Percentiles rank a stretch among this genome's conserved stretches.
Evolutionary conservation across 1,140 invertebrate species (phyloP).

Genomic region (Eupeodes corollae): DNA sequence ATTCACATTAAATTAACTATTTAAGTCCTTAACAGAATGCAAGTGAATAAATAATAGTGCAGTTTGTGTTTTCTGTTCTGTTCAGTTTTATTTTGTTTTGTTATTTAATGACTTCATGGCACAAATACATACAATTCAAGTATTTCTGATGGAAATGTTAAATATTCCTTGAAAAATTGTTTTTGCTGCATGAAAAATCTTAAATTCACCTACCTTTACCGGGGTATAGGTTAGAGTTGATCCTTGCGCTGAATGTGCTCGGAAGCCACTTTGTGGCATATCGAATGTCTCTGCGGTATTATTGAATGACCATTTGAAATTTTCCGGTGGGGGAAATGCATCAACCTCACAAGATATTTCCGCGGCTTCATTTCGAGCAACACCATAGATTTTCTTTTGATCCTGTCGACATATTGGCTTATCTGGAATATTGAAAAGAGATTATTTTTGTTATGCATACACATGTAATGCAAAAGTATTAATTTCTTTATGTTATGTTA

Average conservation of each 20-base stretch:
- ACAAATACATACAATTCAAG: too few relatives aligned
- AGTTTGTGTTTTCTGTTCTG: too few relatives aligned
- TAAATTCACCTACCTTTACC: slow-evolving; percentile 39
- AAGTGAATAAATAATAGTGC: too few relatives aligned
- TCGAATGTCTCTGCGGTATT: slow-evolving; percentile 72
- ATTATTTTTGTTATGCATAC: too few relatives aligned
- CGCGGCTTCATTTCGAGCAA: slow-evolving; percentile 70
- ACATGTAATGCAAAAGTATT: too few relatives aligned
- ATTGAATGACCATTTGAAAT: slow-evolving; percentile 82
- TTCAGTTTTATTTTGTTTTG: too few relatives aligned
- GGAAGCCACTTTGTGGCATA: slow-evolving; percentile 46
- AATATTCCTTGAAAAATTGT: too few relatives aligned
- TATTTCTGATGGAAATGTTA: too few relatives aligned
- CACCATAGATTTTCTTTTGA: slow-evolving; percentile 71
- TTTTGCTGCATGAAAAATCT: not conserved
- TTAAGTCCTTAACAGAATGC: too few relatives aligned
- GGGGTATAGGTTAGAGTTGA: slow-evolving; percentile 70
- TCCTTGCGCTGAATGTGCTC: slow-evolving; percentile 43
- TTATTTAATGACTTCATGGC: too few relatives aligned
- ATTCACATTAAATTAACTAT: too few relatives aligned
- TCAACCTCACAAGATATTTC: slow-evolving; percentile 75
- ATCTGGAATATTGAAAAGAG: slow-evolving; percentile 48
- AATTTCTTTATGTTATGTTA: too few relatives aligned
- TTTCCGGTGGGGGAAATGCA: slow-evolving; percentile 69
- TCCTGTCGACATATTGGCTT: slow-evolving; percentile 69